Evolutionary conservation across 2,113 vertebrate species (phyloP).

Genomic region (Indicator indicator): DNA sequence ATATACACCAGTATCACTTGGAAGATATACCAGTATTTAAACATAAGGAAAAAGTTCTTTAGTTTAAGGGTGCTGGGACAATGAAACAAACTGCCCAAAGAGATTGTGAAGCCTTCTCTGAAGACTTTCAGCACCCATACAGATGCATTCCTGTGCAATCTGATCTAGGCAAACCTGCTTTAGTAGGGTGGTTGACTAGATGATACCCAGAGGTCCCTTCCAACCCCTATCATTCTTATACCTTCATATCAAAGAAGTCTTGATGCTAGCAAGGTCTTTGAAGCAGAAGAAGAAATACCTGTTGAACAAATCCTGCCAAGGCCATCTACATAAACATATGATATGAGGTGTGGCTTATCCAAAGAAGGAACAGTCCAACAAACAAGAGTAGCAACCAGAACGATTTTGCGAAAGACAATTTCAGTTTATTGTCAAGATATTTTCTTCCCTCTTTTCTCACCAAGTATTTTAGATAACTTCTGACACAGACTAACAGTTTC

Average conservation of each 20-base stretch:
- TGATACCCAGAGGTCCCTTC: too few relatives aligned
- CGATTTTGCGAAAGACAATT: not conserved
- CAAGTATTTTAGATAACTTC: not conserved
- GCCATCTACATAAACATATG: constrained; percentile 82
- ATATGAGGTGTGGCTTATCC: constrained; percentile 82
- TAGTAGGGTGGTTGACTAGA: too few relatives aligned
- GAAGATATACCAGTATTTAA: too few relatives aligned
- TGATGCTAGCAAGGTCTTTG: constrained; percentile 78
- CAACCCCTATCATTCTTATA: too few relatives aligned
- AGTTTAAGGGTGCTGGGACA: too few relatives aligned
- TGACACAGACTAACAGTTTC: not conserved
- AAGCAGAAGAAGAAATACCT: constrained; percentile 77
- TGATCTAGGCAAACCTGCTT: too few relatives aligned
- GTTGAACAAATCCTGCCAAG: constrained; percentile 78
- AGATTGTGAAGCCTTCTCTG: too few relatives aligned
- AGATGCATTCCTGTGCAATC: too few relatives aligned
- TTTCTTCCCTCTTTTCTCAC: not conserved
- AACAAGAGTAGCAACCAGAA: constrained; percentile 12
- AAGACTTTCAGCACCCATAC: too few relatives aligned
- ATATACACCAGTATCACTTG: constrained; percentile 72
- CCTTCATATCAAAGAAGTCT: constrained; percentile 70
- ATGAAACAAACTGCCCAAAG: too few relatives aligned
- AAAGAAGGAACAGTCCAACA: constrained; percentile 43
- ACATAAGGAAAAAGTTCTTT: too few relatives aligned
- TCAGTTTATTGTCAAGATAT: not conserved